Percentiles rank a stretch among this genome's conserved stretches.
Conservation (phyloP, 2,113 vertebrate genomes). For the Centropristis striata region DNA sequence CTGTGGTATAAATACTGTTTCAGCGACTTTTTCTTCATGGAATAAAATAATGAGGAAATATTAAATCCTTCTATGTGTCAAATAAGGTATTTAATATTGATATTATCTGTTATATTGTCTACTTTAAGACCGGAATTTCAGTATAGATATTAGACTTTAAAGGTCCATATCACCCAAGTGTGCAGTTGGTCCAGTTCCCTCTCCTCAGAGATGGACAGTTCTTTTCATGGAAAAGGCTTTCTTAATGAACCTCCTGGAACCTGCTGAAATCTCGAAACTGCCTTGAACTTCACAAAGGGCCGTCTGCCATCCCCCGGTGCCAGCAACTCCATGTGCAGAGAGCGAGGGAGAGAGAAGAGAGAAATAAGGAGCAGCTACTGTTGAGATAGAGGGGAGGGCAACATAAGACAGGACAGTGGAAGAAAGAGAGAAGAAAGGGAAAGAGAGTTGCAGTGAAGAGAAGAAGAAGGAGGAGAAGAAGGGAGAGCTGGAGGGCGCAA, state of each 20-base stretch:
- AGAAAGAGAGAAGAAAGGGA: conserved; percentile 45
- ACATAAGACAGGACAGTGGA: conserved; percentile 40
- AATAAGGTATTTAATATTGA: background rate
- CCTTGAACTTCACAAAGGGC: conserved; percentile 75
- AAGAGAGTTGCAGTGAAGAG: conserved; percentile 32
- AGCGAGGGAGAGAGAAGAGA: conserved; percentile 36
- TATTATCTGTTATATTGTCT: background rate
- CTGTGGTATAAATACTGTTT: background rate
- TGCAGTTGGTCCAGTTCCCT: conserved; percentile 18
- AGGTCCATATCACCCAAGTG: background rate
- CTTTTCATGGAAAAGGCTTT: conserved; percentile 55
- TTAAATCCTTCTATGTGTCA: background rate
- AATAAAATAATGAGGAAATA: background rate
- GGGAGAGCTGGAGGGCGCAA: conserved; percentile 58
- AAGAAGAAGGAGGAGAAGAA: conserved; percentile 43
- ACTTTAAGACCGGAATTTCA: background rate
- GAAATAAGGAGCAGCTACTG: conserved; percentile 49
- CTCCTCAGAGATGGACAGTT: conserved; percentile 50
- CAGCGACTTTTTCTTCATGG: background rate
- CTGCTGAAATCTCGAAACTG: conserved; percentile 67
- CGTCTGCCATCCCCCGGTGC: conserved; percentile 60
- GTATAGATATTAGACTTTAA: background rate
- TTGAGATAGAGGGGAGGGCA: conserved; percentile 37
- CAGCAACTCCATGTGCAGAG: conserved; percentile 36
- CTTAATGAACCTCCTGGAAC: conserved; percentile 75